Evolutionary conservation across 2,888 invertebrate species (phyloP), one percentile per base, ranked within the genome.

Genomic region (Lithodes maja): DNA sequence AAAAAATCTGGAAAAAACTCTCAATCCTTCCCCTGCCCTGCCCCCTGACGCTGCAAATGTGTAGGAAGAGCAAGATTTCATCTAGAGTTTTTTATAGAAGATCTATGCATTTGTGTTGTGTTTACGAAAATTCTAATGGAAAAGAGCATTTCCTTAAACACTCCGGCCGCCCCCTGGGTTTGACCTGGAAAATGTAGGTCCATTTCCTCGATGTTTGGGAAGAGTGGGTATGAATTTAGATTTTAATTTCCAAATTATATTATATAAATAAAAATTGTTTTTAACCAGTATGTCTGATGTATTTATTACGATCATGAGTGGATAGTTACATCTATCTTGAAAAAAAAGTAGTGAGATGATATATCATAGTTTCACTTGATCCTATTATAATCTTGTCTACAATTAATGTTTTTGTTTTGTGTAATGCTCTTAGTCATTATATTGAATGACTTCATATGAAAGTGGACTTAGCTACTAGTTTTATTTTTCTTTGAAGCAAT

Each of bases 111-210:
- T 96, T 97, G 97, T 97, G 97, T 96, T 97, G 97, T 97, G 96
- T 96, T 96, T 96, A 96, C 95, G 96, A 96, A 96, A 96, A 96
- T 91, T 90, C 94, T 94, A 94, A 95, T 95, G 96, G 96, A 96
- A 97, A 97, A 96, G 96, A 96, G 96, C 96, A 96, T 96, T 96
- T 96, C 96, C 95, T 96, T 96, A 96, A 96, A 96, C 96, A 97
- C 97, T 96, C 96, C 96, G 96, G 96, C 93, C 92, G 91, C 92
- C 93, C 89, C 82, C 83, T 69, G 88, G 80, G 78, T 80, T 15
- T 75, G 54, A 52, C 61, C 15, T 33, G 33, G 53, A 55, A 53
- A 81, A 68, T 77, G 52, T 71, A 81, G 80, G 71, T 50, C 54
- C 55, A 71, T 69, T 82, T 85, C 84, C 85, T 83, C 84, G 82